These are phyloP conservation scores for Calliopsis andreniformis DNA, from an alignment of 1,140 invertebrate genomes.

Conservation along the genomic window DNA sequence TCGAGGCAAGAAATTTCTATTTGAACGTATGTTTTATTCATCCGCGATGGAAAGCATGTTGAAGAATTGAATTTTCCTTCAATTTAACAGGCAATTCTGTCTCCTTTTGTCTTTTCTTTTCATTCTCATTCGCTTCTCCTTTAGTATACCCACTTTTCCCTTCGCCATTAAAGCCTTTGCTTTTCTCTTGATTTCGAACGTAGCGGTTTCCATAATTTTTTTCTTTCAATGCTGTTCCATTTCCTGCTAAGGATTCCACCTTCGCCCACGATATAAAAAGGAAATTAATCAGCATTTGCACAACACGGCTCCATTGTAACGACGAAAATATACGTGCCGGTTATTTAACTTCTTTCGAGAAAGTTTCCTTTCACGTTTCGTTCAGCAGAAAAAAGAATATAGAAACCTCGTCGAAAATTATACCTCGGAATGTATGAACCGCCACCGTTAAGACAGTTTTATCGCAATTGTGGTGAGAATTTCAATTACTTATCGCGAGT, in stretches of 20 bases:
- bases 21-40: slow-evolving; percentile 31
- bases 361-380: not conserved
- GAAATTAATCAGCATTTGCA: slow-evolving; percentile 32
- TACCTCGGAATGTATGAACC: not conserved
- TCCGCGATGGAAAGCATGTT: slow-evolving; percentile 23
- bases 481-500: not conserved
- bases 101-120: not conserved
- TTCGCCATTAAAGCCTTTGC: slow-evolving; percentile 16
- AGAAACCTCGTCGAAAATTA: not conserved
- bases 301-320: slow-evolving; percentile 6
- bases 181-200: slow-evolving; percentile 5
- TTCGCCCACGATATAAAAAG: not conserved
- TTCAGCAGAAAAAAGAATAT: not conserved
- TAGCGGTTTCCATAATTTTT: slow-evolving; percentile 34
- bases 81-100: slow-evolving; percentile 8
- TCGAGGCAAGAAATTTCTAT: not conserved
- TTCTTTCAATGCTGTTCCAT: slow-evolving; percentile 12
- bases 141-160: not conserved
- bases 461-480: not conserved
- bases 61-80: slow-evolving; percentile 38
- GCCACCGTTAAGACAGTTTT: not conserved
- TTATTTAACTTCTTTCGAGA: slow-evolving; percentile 3
- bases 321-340: not conserved
- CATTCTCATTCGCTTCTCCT: not conserved
- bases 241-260: not conserved